These are phyloP conservation scores for Chrysaora quinquecirrha DNA, from an alignment of 30 jellyfish, hydroid and myxozoan species.

Conservation along the genomic window DNA sequence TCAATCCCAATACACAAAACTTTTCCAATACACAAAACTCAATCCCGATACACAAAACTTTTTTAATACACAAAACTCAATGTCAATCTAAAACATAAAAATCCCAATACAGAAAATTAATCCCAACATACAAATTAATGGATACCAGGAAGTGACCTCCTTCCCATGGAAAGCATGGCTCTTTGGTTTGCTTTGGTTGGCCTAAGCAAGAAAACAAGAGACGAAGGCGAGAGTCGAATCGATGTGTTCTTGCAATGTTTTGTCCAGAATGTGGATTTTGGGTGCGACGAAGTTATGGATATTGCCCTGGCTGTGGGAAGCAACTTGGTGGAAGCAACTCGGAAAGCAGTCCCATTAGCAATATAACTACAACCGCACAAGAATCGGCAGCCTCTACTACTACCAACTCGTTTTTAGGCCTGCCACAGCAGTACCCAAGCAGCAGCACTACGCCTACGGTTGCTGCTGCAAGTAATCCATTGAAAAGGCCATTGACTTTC, in stretches of 20 bases:
- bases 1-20: no score
- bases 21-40: no score
- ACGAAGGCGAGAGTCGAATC: slow-evolving; percentile 3
- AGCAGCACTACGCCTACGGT: slow-evolving; percentile 19
- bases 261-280: slow-evolving; percentile 56
- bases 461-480: slow-evolving; percentile 39
- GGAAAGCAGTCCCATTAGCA: slow-evolving; percentile 28
- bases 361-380: slow-evolving; percentile 16
- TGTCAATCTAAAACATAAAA: slow-evolving; percentile 3
- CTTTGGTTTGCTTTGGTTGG: not conserved
- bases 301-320: slow-evolving; percentile 59
- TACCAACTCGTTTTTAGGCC: slow-evolving; percentile 26
- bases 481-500: slow-evolving; percentile 62
- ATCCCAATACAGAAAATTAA: slow-evolving; percentile 25
- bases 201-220: not conserved
- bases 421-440: slow-evolving; percentile 5
- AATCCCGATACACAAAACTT: slow-evolving; percentile 20
- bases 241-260: slow-evolving; percentile 25
- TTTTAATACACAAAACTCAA: slow-evolving; percentile 6
- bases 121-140: slow-evolving; percentile 1
- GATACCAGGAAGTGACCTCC: slow-evolving; percentile 9
- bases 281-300: slow-evolving; percentile 20
- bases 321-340: slow-evolving; percentile 31
- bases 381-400: slow-evolving; percentile 13
- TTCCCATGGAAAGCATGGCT: slow-evolving; percentile 28